Evolutionary conservation across 2,113 vertebrate genomes (phyloP).

Genomic region (Ondatra zibethicus): DNA sequence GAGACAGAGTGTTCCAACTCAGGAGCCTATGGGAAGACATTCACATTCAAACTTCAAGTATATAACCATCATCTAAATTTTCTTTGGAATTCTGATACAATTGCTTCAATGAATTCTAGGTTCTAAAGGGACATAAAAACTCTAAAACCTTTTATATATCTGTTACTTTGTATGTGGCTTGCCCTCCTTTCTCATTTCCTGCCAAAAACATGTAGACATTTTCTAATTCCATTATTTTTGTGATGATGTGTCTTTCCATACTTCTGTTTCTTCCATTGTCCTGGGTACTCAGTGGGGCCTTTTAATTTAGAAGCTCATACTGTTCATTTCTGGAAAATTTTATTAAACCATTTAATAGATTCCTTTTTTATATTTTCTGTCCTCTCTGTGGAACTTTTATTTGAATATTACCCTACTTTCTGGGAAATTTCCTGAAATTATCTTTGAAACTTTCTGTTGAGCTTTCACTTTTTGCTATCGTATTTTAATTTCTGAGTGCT

Average conservation of each 20-base stretch:
- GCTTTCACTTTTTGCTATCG: slow-evolving; percentile 47
- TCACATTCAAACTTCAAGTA: background rate
- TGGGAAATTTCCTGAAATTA: slow-evolving; percentile 26
- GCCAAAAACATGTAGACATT: slow-evolving; percentile 48
- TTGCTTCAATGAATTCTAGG: slow-evolving; percentile 14
- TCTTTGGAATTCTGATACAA: slow-evolving; percentile 41
- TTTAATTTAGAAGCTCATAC: slow-evolving; percentile 38
- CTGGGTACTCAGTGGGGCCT: background rate
- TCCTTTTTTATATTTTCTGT: slow-evolving; percentile 6
- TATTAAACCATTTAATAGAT: slow-evolving; percentile 41
- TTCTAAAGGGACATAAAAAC: slow-evolving; percentile 25
- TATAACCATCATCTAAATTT: background rate
- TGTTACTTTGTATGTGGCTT: slow-evolving; percentile 38
- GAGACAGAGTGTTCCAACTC: background rate
- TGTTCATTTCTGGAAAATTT: slow-evolving; percentile 52
- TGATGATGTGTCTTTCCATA: background rate
- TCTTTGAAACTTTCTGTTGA: slow-evolving; percentile 55
- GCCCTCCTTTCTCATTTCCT: background rate
- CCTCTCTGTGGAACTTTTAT: slow-evolving; percentile 54
- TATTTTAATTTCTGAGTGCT: slow-evolving; percentile 58
- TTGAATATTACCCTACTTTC: background rate
- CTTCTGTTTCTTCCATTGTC: slow-evolving; percentile 30
- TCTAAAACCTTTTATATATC: slow-evolving; percentile 5
- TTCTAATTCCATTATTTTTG: slow-evolving; percentile 25
- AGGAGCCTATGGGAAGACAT: background rate